Evolutionary conservation across 2,797 vertebrate genomes (phyloP).

Genomic region (Saxicola maurus): DNA sequence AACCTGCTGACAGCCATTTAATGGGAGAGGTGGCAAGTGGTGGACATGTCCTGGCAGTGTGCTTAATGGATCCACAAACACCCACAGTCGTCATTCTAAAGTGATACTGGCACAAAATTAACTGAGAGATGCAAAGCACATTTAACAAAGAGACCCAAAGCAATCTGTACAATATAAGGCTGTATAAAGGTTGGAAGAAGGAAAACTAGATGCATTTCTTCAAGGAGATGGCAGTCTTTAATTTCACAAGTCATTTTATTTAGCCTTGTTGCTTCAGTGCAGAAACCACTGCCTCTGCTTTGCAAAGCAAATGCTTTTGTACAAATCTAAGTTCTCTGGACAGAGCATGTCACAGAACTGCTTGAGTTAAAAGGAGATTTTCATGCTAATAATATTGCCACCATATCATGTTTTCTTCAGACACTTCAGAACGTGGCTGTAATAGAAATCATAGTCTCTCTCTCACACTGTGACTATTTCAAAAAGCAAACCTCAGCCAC

Average conservation of each 20-base stretch:
- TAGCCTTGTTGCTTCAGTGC: slow-evolving; percentile 18
- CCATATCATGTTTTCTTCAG: slow-evolving; percentile 8
- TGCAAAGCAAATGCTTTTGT: slow-evolving; percentile 42
- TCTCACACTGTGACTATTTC: background rate
- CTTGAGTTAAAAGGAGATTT: slow-evolving; percentile 14
- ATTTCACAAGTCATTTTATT: slow-evolving; percentile 38
- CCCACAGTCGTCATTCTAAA: slow-evolving; percentile 58
- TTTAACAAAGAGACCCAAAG: slow-evolving; percentile 60
- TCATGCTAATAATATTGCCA: slow-evolving; percentile 26
- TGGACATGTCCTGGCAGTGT: slow-evolving; percentile 63
- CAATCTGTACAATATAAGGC: slow-evolving; percentile 44
- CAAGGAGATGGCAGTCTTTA: slow-evolving; percentile 20
- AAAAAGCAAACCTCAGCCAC: background rate
- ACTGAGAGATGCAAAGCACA: slow-evolving; percentile 65
- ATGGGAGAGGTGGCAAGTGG: slow-evolving; percentile 60
- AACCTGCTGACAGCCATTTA: slow-evolving; percentile 66
- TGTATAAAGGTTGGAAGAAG: background rate
- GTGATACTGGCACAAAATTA: slow-evolving; percentile 74
- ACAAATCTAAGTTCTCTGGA: background rate
- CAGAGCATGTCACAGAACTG: background rate
- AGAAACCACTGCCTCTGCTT: background rate
- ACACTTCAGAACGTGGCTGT: slow-evolving; percentile 15
- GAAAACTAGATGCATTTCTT: slow-evolving; percentile 42
- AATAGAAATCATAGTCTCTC: slow-evolving; percentile 14
- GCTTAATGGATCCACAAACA: slow-evolving; percentile 71